These are phyloP conservation scores for Hoplostethus atlanticus DNA, from an alignment of 2,797 vertebrate species.

Conservation along the genomic window DNA sequence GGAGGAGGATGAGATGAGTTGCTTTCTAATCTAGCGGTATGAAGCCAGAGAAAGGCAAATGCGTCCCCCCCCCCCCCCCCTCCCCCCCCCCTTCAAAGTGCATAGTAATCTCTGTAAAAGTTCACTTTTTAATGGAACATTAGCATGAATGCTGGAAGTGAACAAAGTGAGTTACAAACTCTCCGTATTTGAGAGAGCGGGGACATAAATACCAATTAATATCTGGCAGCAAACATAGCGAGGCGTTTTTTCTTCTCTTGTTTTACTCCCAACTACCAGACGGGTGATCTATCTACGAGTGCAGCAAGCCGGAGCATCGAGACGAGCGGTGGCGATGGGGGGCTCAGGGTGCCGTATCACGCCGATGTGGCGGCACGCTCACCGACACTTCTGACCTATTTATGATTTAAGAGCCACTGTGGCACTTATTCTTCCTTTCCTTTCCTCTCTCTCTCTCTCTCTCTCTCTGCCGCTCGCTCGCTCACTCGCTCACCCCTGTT, in stretches of 20 bases:
- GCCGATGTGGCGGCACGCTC: conserved; percentile 55
- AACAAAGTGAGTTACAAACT: conserved; percentile 58
- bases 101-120: conserved; percentile 70
- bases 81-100: conserved; percentile 36
- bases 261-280: conserved; percentile 46
- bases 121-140: conserved; percentile 66
- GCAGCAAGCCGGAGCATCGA: conserved; percentile 39
- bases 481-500: conserved; percentile 62
- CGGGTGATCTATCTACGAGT: conserved; percentile 40
- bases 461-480: conserved; percentile 44
- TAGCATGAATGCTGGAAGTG: conserved; percentile 66
- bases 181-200: conserved; percentile 37
- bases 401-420: conserved; percentile 72
- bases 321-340: conserved; percentile 57
- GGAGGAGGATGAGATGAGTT: conserved; percentile 57
- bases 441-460: neutral
- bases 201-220: conserved; percentile 48
- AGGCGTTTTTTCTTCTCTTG: conserved; percentile 30
- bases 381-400: conserved; percentile 77
- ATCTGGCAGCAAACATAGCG: conserved; percentile 44
- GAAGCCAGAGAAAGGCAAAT: conserved; percentile 69
- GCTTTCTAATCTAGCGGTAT: conserved; percentile 75
- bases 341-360: conserved; percentile 61
- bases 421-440: conserved; percentile 59
- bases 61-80: conserved; percentile 44